Percentiles rank a stretch among this genome's conserved stretches.
These are phyloP conservation scores for Brachionus plicatilis DNA, from an alignment of 1,140 invertebrate genomes.

Conservation along the genomic window DNA sequence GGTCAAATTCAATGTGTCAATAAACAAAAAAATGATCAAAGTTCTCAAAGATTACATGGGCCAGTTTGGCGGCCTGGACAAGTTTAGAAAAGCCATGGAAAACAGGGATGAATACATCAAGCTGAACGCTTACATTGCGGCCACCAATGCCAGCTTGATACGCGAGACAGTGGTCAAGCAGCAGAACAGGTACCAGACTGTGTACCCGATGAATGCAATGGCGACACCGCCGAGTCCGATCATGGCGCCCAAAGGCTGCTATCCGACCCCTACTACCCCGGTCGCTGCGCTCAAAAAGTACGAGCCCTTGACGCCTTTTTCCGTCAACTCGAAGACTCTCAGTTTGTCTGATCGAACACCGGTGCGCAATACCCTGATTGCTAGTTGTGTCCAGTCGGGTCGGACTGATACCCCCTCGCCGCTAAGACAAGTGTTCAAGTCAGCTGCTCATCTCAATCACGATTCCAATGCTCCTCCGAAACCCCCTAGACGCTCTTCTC, in stretches of 20 bases:
- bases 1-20: conserved; percentile 20
- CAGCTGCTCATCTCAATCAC: not conserved
- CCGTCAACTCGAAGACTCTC: not conserved
- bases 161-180: not conserved
- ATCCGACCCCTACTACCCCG: not conserved
- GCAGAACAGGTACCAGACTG: conserved; percentile 7
- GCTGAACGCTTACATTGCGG: conserved; percentile 15
- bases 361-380: not conserved
- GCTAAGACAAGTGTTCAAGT: not conserved
- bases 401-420: not conserved
- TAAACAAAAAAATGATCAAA: conserved; percentile 36
- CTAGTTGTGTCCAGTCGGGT: not conserved
- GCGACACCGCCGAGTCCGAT: not conserved
- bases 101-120: not conserved
- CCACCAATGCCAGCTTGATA: not conserved
- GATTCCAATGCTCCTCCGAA: conserved; percentile 28
- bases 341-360: conserved; percentile 2
- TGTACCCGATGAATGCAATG: not conserved
- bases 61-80: conserved; percentile 1
- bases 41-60: not conserved
- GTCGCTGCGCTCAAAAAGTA: not conserved
- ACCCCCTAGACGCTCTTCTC: conserved; percentile 19
- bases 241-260: not conserved
- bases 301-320: not conserved
- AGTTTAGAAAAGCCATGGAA: conserved; percentile 24